phyloP scores from a whole-genome alignment of 2,113 vertebrate species.

The Naja naja region DNA sequence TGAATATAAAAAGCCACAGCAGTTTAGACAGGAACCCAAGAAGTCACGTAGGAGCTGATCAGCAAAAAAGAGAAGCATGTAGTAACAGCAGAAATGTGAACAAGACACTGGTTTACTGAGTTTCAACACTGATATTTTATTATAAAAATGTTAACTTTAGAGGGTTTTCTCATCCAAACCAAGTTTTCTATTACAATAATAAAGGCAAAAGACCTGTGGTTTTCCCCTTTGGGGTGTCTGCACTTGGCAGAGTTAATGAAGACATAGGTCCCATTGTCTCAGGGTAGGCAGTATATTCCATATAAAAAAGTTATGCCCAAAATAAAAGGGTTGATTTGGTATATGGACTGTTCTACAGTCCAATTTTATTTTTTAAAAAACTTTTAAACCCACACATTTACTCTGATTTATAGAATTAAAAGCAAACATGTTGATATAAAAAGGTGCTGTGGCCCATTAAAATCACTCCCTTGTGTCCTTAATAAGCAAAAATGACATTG shows the following conservation, averaged over 20 bases:
- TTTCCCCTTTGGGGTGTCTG: neutral
- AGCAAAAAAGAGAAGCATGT: neutral
- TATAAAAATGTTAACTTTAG: constrained; percentile 11
- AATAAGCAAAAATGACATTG: constrained; percentile 89
- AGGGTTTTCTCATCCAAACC: neutral
- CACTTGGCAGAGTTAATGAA: neutral
- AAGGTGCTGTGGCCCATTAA: constrained; percentile 66
- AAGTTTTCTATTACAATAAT: constrained; percentile 11
- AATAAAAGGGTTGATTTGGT: constrained; percentile 56
- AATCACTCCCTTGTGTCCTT: constrained; percentile 56
- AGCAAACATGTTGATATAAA: constrained; percentile 50
- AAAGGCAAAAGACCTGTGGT: neutral
- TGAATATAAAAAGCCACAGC: neutral
- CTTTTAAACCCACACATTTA: constrained; percentile 58
- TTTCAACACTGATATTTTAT: constrained; percentile 30
- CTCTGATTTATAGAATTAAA: constrained; percentile 77
- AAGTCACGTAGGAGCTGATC: neutral
- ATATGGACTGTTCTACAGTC: constrained; percentile 91
- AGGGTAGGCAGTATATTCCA: neutral
- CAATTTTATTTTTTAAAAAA: constrained; percentile 55
- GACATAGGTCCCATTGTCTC: neutral
- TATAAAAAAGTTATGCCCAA: constrained; percentile 57
- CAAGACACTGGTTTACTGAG: neutral
- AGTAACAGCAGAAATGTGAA: neutral
- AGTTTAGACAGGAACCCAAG: neutral